These are phyloP conservation scores for Ciconia stormi DNA, from an alignment of 2,113 vertebrate genomes.

Conservation along the genomic window DNA sequence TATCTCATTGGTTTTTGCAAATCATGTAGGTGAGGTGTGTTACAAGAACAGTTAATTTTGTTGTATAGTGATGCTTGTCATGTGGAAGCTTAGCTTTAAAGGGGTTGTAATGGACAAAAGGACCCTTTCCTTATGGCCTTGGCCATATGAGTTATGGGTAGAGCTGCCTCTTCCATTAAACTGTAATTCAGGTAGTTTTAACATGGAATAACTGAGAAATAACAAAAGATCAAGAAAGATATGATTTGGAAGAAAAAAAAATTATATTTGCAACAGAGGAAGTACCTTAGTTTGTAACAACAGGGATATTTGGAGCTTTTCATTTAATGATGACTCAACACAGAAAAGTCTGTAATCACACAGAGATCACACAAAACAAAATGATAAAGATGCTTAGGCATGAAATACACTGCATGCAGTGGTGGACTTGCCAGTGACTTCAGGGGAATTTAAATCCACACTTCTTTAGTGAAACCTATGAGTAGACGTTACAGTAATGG, in stretches of 20 bases:
- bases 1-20: not conserved
- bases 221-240: not conserved
- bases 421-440: not conserved
- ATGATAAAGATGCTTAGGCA: not conserved
- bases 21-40: not conserved
- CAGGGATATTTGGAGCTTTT: not conserved
- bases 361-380: not conserved
- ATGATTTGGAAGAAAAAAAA: not conserved
- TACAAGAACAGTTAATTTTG: not conserved
- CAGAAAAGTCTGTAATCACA: not conserved
- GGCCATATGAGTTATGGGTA: not conserved
- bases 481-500: not conserved
- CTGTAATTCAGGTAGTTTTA: not conserved
- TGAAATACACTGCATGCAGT: not conserved
- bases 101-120: not conserved
- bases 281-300: not conserved
- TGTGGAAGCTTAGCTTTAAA: not conserved
- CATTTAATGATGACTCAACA: not conserved
- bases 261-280: not conserved
- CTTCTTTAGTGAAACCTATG: not conserved
- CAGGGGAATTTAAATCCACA: not conserved
- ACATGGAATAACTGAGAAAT: not conserved
- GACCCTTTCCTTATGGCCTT: not conserved
- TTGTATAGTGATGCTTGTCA: not conserved
- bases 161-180: not conserved